Percentiles rank a stretch among this genome's conserved stretches.
phyloP scores from a whole-genome alignment of 1,140 invertebrate genomes.

The Anastrepha ludens region DNA sequence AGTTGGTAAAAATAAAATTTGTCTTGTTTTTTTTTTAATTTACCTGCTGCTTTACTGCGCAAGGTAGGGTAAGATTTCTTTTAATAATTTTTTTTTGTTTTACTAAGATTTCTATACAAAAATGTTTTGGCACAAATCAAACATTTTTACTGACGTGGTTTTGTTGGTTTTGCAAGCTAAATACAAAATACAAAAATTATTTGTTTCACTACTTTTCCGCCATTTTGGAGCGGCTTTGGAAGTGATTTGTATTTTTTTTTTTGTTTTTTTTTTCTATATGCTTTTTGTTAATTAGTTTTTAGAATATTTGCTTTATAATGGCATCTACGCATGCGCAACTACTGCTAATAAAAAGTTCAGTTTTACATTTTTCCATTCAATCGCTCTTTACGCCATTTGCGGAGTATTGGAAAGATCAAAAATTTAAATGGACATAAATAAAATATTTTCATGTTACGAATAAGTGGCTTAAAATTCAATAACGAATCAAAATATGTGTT shows the following conservation, averaged over 20 bases:
- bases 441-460: not conserved
- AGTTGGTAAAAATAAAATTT: not conserved
- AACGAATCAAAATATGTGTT: not conserved
- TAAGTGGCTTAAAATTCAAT: not conserved
- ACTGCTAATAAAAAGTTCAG: not conserved
- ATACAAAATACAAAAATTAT: conserved; percentile 36
- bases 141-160: not conserved
- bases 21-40: not conserved
- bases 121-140: conserved; percentile 5
- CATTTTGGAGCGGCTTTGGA: not conserved
- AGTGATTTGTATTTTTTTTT: not conserved
- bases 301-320: conserved; percentile 15
- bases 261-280: not conserved
- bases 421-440: not conserved
- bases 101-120: conserved; percentile 1
- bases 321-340: not conserved
- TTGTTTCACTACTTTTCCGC: not conserved
- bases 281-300: not conserved
- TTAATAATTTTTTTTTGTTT: not conserved
- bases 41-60: not conserved
- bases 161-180: conserved; percentile 2
- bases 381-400: not conserved
- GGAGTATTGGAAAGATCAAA: not conserved
- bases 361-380: not conserved
- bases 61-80: not conserved